Conservation (phyloP, 1,140 invertebrate genomes). For the Rhynchophorus ferrugineus region DNA sequence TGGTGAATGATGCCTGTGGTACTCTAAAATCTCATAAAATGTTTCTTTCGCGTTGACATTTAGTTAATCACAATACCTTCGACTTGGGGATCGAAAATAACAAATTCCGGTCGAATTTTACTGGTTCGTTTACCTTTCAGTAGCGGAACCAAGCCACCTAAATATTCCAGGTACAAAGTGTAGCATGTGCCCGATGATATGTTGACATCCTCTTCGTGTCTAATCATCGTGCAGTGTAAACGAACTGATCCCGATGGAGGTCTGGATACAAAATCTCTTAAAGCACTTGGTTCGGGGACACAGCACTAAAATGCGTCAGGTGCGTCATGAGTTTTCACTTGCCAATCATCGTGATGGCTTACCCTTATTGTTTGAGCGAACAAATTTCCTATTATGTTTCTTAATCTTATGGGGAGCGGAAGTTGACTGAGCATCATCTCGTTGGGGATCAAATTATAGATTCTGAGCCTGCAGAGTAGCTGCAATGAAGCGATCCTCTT, state of each 20-base stretch:
- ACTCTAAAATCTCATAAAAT: slow-evolving; percentile 8
- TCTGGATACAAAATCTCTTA: slow-evolving; percentile 88
- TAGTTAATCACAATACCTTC: slow-evolving; percentile 49
- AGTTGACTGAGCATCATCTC: slow-evolving; percentile 57
- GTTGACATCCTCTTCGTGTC: slow-evolving; percentile 76
- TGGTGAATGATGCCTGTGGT: slow-evolving; percentile 27
- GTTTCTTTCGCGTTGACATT: neutral
- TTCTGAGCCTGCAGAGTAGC: slow-evolving; percentile 71
- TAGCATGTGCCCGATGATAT: slow-evolving; percentile 70
- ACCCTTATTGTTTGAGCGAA: slow-evolving; percentile 95
- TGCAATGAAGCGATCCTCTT: slow-evolving; percentile 84
- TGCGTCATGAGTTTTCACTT: too few species aligned
- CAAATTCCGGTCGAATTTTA: slow-evolving; percentile 95
- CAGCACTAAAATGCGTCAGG: slow-evolving; percentile 89
- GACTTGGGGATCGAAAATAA: slow-evolving; percentile 92
- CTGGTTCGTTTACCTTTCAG: slow-evolving; percentile 92
- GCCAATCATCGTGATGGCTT: too few species aligned
- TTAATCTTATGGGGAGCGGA: slow-evolving; percentile 78
- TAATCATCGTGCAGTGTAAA: slow-evolving; percentile 92
- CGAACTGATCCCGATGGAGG: slow-evolving; percentile 77
- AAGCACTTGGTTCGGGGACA: slow-evolving; percentile 78
- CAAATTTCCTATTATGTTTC: slow-evolving; percentile 75
- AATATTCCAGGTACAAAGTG: slow-evolving; percentile 92
- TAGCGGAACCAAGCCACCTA: slow-evolving; percentile 91
- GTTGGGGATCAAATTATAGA: slow-evolving; percentile 52